Conservation (phyloP, 2,113 vertebrate genomes). For the Chunga burmeisteri region DNA sequence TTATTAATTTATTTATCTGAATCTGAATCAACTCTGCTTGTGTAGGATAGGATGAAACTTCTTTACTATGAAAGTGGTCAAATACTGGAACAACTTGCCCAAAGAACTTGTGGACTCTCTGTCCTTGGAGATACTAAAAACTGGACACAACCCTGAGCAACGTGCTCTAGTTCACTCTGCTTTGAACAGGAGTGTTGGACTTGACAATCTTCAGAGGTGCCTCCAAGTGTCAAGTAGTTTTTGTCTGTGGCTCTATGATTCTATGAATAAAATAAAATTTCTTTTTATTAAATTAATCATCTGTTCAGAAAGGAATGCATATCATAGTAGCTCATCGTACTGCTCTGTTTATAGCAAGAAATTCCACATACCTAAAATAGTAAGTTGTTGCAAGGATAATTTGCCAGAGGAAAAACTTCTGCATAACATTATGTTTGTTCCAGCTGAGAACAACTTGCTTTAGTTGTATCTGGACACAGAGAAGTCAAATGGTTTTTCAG, state of each 20-base stretch:
- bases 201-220: too few relatives aligned
- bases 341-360: neutral
- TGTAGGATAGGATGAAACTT: neutral
- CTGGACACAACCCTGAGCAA: neutral
- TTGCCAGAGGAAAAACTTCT: neutral
- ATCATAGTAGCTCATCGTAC: neutral
- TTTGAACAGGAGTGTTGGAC: neutral
- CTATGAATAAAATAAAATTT: neutral
- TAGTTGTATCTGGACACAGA: neutral
- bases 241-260: neutral
- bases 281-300: neutral
- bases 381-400: neutral
- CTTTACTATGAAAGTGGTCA: neutral
- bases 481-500: neutral
- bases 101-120: neutral
- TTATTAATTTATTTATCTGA: neutral
- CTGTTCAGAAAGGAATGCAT: neutral
- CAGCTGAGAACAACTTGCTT: neutral
- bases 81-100: neutral
- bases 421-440: neutral
- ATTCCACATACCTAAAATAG: neutral
- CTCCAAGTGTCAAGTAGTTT: neutral
- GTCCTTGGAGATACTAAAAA: neutral
- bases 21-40: neutral
- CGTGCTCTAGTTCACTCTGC: neutral